A percentile compares a stretch with the other conserved stretches of the same genome.
These are phyloP conservation scores for Clarias batrachus DNA, from an alignment of 2,113 vertebrate genomes.

Conservation along the genomic window DNA sequence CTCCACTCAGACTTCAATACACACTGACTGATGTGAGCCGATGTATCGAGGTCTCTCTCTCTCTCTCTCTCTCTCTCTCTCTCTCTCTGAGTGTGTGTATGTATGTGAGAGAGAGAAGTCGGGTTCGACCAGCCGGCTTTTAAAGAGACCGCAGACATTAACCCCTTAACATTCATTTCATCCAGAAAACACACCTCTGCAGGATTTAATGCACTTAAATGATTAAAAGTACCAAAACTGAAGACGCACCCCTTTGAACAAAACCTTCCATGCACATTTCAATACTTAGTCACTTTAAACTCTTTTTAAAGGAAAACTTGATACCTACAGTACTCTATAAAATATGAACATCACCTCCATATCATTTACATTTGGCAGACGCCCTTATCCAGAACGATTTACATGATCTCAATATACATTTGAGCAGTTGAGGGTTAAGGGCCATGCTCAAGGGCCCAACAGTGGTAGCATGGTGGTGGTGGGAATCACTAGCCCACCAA, in stretches of 20 bases:
- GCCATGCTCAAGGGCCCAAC: no score
- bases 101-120: slow-evolving; percentile 46
- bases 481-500: no score
- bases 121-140: slow-evolving; percentile 57
- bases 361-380: background rate
- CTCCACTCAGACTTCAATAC: background rate
- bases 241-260: background rate
- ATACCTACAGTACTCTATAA: background rate
- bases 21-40: background rate
- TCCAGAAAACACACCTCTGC: background rate
- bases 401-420: no score
- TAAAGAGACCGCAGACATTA: slow-evolving; percentile 69
- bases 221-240: background rate
- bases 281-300: background rate
- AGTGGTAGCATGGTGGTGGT: no score
- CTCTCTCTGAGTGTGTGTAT: background rate
- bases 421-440: no score
- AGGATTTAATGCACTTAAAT: background rate
- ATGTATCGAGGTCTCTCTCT: background rate
- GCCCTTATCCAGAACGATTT: no score
- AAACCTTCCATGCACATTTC: background rate
- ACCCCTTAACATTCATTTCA: background rate
- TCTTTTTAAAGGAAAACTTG: no score
- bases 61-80: background rate
- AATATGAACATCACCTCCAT: background rate